phyloP scores from a whole-genome alignment of 2,113 vertebrate species.

The Hepsetus odoe region DNA sequence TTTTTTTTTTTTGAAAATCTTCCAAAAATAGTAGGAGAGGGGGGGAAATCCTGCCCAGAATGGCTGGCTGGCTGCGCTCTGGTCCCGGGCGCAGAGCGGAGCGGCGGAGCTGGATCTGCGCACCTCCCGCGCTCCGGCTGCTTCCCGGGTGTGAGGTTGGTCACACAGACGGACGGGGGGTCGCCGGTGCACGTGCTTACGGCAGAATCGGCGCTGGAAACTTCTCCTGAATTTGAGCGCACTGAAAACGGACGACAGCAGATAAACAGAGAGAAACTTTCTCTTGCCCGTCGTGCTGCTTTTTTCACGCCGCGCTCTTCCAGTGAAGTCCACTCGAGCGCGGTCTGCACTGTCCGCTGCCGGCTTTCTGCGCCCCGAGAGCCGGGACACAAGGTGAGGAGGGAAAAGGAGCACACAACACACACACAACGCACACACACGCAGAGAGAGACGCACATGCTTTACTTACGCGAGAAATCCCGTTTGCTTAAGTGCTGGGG shows the following conservation, averaged over 20 bases:
- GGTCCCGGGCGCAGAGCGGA: slow-evolving; percentile 62
- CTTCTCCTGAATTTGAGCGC: slow-evolving; percentile 49
- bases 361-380: slow-evolving; percentile 57
- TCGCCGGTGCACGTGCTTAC: slow-evolving; percentile 62
- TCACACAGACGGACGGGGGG: slow-evolving; percentile 56
- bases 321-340: slow-evolving; percentile 73
- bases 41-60: slow-evolving; percentile 76
- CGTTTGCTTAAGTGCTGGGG: slow-evolving; percentile 99
- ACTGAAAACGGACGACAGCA: slow-evolving; percentile 51
- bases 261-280: slow-evolving; percentile 67
- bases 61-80: slow-evolving; percentile 65
- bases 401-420: slow-evolving; percentile 72
- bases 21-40: slow-evolving; percentile 87
- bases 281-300: slow-evolving; percentile 65
- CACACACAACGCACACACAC: no score
- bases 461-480: slow-evolving; percentile 99
- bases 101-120: slow-evolving; percentile 59
- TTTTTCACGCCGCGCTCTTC: slow-evolving; percentile 64
- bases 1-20: slow-evolving; percentile 90
- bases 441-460: no score
- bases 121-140: slow-evolving; percentile 57
- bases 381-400: slow-evolving; percentile 64
- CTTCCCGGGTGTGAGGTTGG: slow-evolving; percentile 68
- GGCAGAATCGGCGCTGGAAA: slow-evolving; percentile 54
- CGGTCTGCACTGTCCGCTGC: slow-evolving; percentile 72